Evolutionary conservation across 2,888 invertebrate genomes (phyloP).

Genomic region (Mimas tiliae): DNA sequence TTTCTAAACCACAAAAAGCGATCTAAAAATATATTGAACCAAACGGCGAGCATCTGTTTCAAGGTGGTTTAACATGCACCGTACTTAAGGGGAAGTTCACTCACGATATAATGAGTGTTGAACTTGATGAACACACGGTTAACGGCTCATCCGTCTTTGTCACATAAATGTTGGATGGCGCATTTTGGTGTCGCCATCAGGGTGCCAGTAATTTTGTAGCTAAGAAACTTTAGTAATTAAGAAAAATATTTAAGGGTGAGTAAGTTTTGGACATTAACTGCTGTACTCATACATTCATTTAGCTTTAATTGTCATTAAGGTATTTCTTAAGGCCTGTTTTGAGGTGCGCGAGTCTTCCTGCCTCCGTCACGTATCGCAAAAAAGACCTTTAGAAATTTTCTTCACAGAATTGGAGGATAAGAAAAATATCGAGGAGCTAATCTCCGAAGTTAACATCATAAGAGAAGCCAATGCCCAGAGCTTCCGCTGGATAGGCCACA

Average conservation of each 20-base stretch:
- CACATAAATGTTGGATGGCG: constrained; percentile 44
- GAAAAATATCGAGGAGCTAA: too few species aligned
- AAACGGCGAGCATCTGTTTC: constrained; percentile 45
- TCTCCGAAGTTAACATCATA: too few species aligned
- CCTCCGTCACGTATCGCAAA: too few species aligned
- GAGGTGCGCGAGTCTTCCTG: too few species aligned
- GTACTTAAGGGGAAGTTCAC: constrained; percentile 40
- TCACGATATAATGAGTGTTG: constrained; percentile 58
- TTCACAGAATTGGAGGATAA: too few species aligned
- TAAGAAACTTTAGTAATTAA: constrained; percentile 20
- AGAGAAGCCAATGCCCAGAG: too few species aligned
- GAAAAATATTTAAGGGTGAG: not conserved
- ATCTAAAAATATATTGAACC: constrained; percentile 29
- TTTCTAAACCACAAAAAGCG: not conserved
- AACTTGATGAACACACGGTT: constrained; percentile 70
- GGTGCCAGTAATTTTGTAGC: constrained; percentile 18
- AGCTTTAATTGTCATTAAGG: not conserved
- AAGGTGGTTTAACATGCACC: constrained; percentile 45
- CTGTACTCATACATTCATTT: not conserved
- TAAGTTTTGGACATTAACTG: not conserved
- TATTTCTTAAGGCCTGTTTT: too few species aligned
- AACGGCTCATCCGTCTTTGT: constrained; percentile 61
- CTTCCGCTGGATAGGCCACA: too few species aligned
- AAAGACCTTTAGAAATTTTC: too few species aligned
- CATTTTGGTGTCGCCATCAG: constrained; percentile 28